Conservation (phyloP, 2,113 vertebrate genomes). For the Takifugu flavidus region DNA sequence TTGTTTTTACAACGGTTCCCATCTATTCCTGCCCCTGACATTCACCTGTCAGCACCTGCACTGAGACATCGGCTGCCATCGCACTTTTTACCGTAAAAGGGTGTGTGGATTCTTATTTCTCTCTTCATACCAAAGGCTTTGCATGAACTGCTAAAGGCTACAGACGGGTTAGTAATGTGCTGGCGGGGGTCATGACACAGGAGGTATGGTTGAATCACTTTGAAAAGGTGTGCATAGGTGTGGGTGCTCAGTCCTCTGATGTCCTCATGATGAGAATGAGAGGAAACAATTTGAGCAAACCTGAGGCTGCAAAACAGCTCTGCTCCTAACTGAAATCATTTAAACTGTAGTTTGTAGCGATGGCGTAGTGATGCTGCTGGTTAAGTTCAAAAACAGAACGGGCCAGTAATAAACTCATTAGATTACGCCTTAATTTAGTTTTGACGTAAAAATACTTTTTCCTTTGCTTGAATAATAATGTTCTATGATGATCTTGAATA, state of each 20-base stretch:
- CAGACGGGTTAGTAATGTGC: slow-evolving; percentile 35
- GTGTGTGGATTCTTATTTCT: slow-evolving; percentile 23
- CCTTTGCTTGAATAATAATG: too few species aligned
- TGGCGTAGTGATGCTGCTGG: too few species aligned
- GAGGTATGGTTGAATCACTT: slow-evolving; percentile 22
- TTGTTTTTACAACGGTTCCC: slow-evolving; percentile 67
- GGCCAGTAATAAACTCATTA: too few species aligned
- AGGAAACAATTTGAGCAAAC: background rate
- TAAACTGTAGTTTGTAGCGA: background rate
- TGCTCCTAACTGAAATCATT: background rate
- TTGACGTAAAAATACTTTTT: too few species aligned
- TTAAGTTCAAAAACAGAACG: too few species aligned
- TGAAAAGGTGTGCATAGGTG: slow-evolving; percentile 18
- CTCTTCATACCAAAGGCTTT: slow-evolving; percentile 29
- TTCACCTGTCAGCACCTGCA: slow-evolving; percentile 62
- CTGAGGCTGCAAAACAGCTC: background rate
- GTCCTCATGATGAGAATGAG: background rate
- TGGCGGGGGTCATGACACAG: slow-evolving; percentile 37
- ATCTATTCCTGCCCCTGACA: slow-evolving; percentile 55
- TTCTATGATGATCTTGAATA: too few species aligned
- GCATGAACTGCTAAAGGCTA: slow-evolving; percentile 21
- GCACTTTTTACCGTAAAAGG: slow-evolving; percentile 61
- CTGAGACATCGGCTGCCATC: slow-evolving; percentile 35
- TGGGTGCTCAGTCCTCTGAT: slow-evolving; percentile 20
- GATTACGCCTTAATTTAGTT: too few species aligned